phyloP scores from a whole-genome alignment of 2,797 vertebrate genomes.

The Babyrousa celebensis region DNA sequence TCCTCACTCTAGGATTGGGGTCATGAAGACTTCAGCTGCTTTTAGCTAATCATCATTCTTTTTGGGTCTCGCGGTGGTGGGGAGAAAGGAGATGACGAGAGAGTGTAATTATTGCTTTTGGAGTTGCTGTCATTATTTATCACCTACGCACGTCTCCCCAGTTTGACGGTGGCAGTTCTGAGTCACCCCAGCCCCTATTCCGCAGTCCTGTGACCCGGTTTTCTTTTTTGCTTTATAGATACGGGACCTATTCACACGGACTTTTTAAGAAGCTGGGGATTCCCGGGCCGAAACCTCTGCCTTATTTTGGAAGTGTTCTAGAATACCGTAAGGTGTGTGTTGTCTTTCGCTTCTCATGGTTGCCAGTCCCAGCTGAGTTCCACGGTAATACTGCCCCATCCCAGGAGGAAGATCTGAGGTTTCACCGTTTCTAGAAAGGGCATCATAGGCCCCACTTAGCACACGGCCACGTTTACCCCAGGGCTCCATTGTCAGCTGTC shows the following conservation, averaged over 20 bases:
- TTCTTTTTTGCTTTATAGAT: slow-evolving; percentile 69
- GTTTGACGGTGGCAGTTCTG: not conserved
- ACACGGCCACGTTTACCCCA: too few species aligned
- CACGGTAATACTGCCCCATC: not conserved
- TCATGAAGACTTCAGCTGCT: not conserved
- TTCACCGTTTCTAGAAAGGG: not conserved
- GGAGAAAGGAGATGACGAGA: not conserved
- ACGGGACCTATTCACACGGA: slow-evolving; percentile 47
- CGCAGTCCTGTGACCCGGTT: not conserved
- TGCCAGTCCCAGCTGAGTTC: not conserved
- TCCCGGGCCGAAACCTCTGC: slow-evolving; percentile 67
- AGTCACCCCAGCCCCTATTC: too few species aligned
- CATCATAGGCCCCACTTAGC: not conserved
- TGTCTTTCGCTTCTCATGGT: not conserved
- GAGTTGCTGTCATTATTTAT: not conserved
- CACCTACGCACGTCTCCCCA: not conserved
- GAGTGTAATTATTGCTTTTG: not conserved
- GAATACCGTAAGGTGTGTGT: not conserved
- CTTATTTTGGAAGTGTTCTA: slow-evolving; percentile 39
- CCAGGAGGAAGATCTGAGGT: not conserved
- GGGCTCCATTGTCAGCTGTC: not conserved
- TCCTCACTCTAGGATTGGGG: not conserved
- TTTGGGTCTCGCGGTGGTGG: not conserved
- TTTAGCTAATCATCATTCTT: not conserved
- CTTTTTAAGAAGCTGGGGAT: slow-evolving; percentile 79